Conservation (phyloP, 2,888 invertebrate species). For the Pollenia angustigena region DNA sequence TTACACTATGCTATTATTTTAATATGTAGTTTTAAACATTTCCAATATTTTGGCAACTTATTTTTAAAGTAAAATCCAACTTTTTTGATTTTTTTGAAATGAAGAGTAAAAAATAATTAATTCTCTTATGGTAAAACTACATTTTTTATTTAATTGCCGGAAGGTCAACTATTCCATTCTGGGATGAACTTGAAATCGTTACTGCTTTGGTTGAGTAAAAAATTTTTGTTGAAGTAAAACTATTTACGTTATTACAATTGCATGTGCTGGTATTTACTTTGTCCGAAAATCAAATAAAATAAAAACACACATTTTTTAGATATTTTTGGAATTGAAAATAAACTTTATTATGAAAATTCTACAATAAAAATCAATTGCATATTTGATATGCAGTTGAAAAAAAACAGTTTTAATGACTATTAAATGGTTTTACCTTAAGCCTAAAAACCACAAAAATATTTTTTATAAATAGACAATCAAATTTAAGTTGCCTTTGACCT, state of each 20-base stretch:
- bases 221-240: slow-evolving; percentile 67
- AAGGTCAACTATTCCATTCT: slow-evolving; percentile 73
- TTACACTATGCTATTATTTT: too few relatives aligned
- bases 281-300: slow-evolving; percentile 17
- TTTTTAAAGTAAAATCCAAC: neutral
- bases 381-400: slow-evolving; percentile 39
- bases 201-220: slow-evolving; percentile 53
- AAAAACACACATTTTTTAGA: slow-evolving; percentile 27
- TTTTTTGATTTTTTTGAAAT: neutral
- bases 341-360: slow-evolving; percentile 43
- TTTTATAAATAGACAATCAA: neutral
- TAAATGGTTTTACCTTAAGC: neutral
- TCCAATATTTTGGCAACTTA: neutral
- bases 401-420: neutral
- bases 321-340: slow-evolving; percentile 32
- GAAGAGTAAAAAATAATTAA: neutral
- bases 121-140: slow-evolving; percentile 64
- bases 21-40: too few relatives aligned
- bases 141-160: slow-evolving; percentile 75
- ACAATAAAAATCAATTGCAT: slow-evolving; percentile 20
- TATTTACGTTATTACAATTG: slow-evolving; percentile 18
- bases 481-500: neutral
- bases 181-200: slow-evolving; percentile 74
- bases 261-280: neutral
- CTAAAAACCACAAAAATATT: slow-evolving; percentile 13